These are phyloP conservation scores for Pipistrellus kuhlii DNA, from an alignment of 2,797 vertebrate species.

Conservation along the genomic window DNA sequence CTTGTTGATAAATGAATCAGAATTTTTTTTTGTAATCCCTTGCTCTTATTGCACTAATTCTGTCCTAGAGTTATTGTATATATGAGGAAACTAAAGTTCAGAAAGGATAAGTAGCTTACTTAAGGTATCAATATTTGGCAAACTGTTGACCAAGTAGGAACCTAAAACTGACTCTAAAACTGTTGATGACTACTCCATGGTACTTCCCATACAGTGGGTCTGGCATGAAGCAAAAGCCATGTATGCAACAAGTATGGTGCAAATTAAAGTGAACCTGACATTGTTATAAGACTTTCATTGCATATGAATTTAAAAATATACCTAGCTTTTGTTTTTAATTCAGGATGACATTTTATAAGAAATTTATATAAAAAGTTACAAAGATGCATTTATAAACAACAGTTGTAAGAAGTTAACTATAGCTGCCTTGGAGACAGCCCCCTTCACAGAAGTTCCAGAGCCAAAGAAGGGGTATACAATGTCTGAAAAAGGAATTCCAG, in stretches of 20 bases:
- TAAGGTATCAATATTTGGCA: background rate
- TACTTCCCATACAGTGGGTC: background rate
- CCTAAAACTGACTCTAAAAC: background rate
- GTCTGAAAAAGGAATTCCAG: conserved; percentile 36
- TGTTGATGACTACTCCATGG: background rate
- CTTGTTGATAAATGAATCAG: background rate
- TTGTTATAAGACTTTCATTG: conserved; percentile 9
- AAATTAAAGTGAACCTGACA: background rate
- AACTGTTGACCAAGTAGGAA: background rate
- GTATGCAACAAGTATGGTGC: background rate
- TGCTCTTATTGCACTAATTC: background rate
- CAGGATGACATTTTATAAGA: conserved; percentile 40
- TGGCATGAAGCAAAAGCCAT: conserved; percentile 24
- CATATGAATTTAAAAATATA: conserved; percentile 1
- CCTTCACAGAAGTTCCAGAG: background rate
- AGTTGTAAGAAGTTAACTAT: background rate
- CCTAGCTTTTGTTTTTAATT: background rate
- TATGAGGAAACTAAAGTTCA: conserved; percentile 6
- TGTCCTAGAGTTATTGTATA: background rate
- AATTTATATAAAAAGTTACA: conserved; percentile 37
- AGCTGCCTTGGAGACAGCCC: background rate
- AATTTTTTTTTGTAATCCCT: conserved; percentile 16
- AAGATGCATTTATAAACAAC: background rate
- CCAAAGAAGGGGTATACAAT: conserved; percentile 43
- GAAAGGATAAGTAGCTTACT: background rate